Conservation (phyloP, 2,888 invertebrate genomes). For the Zele albiditarsus region DNA sequence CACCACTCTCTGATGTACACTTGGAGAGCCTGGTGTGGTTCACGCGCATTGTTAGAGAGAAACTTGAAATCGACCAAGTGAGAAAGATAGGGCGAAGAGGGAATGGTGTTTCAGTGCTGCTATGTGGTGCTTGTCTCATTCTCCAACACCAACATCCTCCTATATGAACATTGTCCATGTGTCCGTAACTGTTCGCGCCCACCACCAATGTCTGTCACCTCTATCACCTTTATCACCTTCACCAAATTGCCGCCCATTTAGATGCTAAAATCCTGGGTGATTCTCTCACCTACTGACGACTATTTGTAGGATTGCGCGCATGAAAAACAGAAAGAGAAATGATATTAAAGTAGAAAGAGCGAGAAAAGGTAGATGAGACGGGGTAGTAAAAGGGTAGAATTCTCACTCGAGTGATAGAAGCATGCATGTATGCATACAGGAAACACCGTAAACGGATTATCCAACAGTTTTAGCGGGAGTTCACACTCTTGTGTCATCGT, state of each 20-base stretch:
- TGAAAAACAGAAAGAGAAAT: conserved; percentile 38
- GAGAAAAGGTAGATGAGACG: conserved; percentile 35
- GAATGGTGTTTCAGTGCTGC: conserved; percentile 20
- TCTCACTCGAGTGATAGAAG: conserved; percentile 44
- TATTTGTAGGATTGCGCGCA: conserved; percentile 62
- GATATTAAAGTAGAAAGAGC: conserved; percentile 32
- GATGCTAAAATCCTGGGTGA: conserved; percentile 67
- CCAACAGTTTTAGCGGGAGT: conserved; percentile 58
- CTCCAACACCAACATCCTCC: not conserved
- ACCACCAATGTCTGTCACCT: conserved; percentile 69
- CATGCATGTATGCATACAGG: conserved; percentile 55
- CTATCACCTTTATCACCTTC: conserved; percentile 72
- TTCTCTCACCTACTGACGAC: conserved; percentile 65
- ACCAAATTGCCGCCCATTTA: conserved; percentile 72
- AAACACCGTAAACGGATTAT: conserved; percentile 65
- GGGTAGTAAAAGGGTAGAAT: conserved; percentile 1
- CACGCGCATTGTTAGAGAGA: too few species aligned
- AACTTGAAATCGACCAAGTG: conserved; percentile 1
- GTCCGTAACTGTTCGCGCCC: conserved; percentile 51
- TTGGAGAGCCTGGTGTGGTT: conserved; percentile 43
- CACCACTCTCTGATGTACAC: conserved; percentile 44
- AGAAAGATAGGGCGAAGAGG: not conserved
- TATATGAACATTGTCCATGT: not conserved
- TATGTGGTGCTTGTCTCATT: not conserved
- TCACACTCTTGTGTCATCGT: conserved; percentile 31